Evolutionary conservation across 2,797 vertebrate species (phyloP).

Genomic region (Avahi laniger): DNA sequence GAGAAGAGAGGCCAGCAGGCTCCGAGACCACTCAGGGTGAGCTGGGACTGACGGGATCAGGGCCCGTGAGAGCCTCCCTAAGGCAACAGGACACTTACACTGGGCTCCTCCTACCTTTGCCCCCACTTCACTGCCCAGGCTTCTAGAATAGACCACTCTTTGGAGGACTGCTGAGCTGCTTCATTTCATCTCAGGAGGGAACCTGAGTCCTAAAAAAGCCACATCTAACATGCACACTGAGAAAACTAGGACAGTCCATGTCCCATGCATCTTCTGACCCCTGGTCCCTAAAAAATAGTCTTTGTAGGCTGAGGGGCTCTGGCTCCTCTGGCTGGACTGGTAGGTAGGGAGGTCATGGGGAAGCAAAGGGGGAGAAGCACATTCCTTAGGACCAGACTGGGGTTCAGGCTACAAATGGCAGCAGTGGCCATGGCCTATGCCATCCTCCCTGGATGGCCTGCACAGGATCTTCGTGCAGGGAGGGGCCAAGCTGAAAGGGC

Average conservation of each 20-base stretch:
- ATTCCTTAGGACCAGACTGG: not conserved
- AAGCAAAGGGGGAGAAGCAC: not conserved
- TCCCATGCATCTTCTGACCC: not conserved
- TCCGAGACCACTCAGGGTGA: not conserved
- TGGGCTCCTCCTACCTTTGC: not conserved
- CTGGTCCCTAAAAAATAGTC: not conserved
- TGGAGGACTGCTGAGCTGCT: slow-evolving; percentile 24
- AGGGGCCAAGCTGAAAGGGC: not conserved
- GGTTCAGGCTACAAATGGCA: not conserved
- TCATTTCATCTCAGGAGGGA: slow-evolving; percentile 55
- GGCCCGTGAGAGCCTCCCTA: not conserved
- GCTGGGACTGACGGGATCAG: not conserved
- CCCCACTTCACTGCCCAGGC: not conserved
- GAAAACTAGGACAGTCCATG: slow-evolving; percentile 18
- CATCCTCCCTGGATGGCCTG: not conserved
- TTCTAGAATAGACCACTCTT: slow-evolving; percentile 35
- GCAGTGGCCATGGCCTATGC: not conserved
- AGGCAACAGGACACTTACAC: not conserved
- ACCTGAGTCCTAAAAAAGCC: slow-evolving; percentile 23
- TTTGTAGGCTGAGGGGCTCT: not conserved
- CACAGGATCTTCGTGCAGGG: not conserved
- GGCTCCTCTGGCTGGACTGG: not conserved
- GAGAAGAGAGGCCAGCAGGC: not conserved
- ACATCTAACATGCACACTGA: not conserved
- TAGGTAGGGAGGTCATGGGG: not conserved